Base-by-base conservation (phyloP, 1,140 invertebrate species). In the Brachionus paranguensis region DNA sequence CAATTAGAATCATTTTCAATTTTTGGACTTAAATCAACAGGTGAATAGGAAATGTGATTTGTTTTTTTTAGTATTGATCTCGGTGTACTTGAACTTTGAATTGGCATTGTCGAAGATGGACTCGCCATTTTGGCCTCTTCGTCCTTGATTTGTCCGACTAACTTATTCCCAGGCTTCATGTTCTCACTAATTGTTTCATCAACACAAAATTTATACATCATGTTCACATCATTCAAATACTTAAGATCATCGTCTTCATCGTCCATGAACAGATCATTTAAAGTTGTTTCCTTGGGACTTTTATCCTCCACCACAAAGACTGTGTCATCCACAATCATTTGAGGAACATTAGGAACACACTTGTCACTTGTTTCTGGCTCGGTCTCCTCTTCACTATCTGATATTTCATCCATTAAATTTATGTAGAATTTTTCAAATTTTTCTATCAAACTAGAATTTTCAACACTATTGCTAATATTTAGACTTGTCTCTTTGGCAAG, bases 181-280 rank as follows among this genome's bases (percentile, higher is more conserved):
- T 76, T 24, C 8, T 76, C 72, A 29, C 24, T 47, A 50, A 76
- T 76, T n/a, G 72, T 76, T 50, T 76, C 72, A 27, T 76, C 17
- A 14, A 76, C 29, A 50, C 41, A 76, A 76, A 76, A 76, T 47
- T 76, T 76, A 8, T 24, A 27, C 43, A 27, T 27, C 33, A 50
- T 3, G 14, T 76, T 50, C 1, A 76, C 68, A n/a, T 72, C 33
- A 43, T 76, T 76, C 24, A 76, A 11, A 24, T 76, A 76, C 47
- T 76, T 76, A 10, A 76, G 27, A 76, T 76, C 72, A 76, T 76
- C 70, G 10, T 76, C 72, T 76, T 76, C 43, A 11, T 76, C 72
- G 27, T 76, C 45, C 72, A 76, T 76, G 20, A 76, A 76, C 43
- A 76, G 33, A 76, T 76, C 72, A 50, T 76, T 76, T 29, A 76